phyloP scores from a whole-genome alignment of 2,113 vertebrate species.

The Rattus rattus region DNA sequence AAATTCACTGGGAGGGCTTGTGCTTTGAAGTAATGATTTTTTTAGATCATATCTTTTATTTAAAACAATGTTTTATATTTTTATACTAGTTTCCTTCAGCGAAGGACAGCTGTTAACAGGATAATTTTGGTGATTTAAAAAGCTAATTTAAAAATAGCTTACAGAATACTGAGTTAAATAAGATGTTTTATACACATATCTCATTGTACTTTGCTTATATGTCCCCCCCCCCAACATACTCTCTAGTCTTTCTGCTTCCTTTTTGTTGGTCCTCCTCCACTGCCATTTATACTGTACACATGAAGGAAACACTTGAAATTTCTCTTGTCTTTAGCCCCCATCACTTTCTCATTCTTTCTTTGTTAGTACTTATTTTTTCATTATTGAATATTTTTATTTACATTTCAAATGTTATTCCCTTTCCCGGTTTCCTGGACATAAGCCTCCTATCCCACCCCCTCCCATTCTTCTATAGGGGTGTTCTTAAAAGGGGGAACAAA shows the following conservation, averaged over 20 bases:
- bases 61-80: not conserved
- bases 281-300: not conserved
- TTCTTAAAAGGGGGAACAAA: too few species aligned
- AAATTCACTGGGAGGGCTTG: not conserved
- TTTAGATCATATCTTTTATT: not conserved
- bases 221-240: not conserved
- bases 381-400: too few species aligned
- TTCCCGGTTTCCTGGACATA: too few species aligned
- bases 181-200: not conserved
- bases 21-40: slow-evolving; percentile 21
- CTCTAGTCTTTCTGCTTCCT: not conserved
- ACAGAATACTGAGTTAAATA: not conserved
- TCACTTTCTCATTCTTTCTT: not conserved
- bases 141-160: not conserved
- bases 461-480: too few species aligned
- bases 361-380: not conserved
- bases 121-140: not conserved
- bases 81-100: not conserved
- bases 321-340: not conserved
- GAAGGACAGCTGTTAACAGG: not conserved
- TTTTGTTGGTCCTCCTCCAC: too few species aligned
- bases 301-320: not conserved
- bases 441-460: too few species aligned
- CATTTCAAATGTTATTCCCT: too few species aligned
- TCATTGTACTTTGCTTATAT: not conserved